Conservation (phyloP, 2,113 vertebrate genomes). For the Anarhynchus alexandrinus region DNA sequence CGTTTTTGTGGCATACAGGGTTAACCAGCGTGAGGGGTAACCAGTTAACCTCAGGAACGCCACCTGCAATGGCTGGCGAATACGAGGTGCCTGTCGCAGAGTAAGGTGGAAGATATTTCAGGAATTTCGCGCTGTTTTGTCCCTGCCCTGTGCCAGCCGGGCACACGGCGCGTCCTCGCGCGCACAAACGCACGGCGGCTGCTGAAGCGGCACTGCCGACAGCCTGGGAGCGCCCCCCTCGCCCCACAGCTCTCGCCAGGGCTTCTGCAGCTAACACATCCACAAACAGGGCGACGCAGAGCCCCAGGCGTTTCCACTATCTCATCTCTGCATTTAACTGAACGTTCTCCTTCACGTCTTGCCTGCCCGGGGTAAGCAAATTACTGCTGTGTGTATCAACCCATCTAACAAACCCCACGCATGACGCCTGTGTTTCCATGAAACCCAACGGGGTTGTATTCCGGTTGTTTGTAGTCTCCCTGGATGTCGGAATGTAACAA, state of each 20-base stretch:
- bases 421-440: neutral
- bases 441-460: neutral
- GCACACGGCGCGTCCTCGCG: neutral
- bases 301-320: neutral
- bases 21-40: neutral
- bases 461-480: neutral
- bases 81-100: accelerated
- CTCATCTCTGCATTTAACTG: neutral
- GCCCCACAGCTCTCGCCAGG: neutral
- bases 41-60: neutral
- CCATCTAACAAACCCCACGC: neutral
- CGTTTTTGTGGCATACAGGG: neutral
- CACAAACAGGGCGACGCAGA: neutral
- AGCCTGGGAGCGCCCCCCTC: neutral
- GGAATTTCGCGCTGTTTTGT: neutral
- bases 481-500: neutral
- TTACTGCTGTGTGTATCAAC: neutral
- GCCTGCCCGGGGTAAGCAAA: neutral
- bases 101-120: neutral
- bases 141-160: neutral
- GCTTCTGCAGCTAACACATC: neutral
- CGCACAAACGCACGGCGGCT: neutral
- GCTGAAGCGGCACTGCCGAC: neutral
- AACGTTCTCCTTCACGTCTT: neutral
- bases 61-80: accelerated